Evolutionary conservation across 2,113 vertebrate genomes (phyloP).

Genomic region (Ia io): DNA sequence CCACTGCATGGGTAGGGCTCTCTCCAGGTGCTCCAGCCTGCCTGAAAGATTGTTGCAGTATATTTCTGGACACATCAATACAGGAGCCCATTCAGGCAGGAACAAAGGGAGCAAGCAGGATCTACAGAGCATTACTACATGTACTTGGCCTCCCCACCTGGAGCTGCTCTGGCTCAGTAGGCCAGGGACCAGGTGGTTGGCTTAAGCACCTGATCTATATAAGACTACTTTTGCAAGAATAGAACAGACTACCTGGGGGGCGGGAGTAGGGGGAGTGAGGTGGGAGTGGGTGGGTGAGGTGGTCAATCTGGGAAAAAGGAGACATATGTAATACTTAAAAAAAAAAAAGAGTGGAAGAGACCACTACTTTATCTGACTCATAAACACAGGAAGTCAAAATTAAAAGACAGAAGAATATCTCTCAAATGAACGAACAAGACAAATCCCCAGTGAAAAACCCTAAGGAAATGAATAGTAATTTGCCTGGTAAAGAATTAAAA

Average conservation of each 20-base stretch:
- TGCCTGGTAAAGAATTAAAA: no score
- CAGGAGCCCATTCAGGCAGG: not conserved
- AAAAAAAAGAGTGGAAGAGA: not conserved
- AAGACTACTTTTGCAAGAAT: no score
- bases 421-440: not conserved
- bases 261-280: no score
- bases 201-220: not conserved
- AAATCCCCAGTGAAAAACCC: not conserved
- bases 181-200: not conserved
- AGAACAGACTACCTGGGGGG: no score
- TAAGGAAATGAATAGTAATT: not conserved
- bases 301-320: no score
- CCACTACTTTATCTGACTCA: not conserved
- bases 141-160: not conserved
- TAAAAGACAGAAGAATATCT: not conserved
- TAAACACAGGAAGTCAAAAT: not conserved
- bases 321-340: no score
- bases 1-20: not conserved
- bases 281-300: no score
- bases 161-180: not conserved
- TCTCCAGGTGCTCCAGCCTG: no score
- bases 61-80: not conserved
- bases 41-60: no score
- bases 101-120: not conserved
- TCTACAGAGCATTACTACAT: not conserved